A percentile compares a stretch with the other conserved stretches of the same genome.
Conservation (phyloP, 2,797 vertebrate species). For the Helarctos malayanus region DNA sequence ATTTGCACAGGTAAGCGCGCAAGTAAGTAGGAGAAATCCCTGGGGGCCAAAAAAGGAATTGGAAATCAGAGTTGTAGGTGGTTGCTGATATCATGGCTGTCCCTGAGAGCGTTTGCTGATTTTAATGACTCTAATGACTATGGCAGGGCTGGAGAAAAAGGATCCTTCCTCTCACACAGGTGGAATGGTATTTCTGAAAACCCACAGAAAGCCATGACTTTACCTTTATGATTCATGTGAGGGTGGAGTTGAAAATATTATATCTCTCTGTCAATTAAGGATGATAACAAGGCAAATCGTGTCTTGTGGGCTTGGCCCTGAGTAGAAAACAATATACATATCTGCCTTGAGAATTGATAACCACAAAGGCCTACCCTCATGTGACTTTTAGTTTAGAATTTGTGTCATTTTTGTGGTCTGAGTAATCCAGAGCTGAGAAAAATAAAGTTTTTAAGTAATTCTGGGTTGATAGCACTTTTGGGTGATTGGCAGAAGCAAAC, state of each 20-base stretch:
- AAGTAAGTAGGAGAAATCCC: not conserved
- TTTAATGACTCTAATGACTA: not conserved
- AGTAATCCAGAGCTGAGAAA: not conserved
- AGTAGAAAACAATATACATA: not conserved
- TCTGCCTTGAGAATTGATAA: slow-evolving; percentile 28
- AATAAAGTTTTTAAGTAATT: not conserved
- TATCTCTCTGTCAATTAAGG: not conserved
- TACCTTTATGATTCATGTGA: slow-evolving; percentile 8
- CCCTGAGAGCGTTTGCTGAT: not conserved
- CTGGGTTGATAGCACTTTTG: not conserved
- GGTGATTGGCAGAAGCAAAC: not conserved
- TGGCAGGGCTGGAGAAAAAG: not conserved
- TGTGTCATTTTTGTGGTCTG: not conserved
- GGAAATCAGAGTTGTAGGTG: not conserved
- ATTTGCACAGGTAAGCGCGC: not conserved
- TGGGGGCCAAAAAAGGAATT: not conserved
- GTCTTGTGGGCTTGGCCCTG: not conserved
- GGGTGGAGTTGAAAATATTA: not conserved
- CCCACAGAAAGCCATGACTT: not conserved
- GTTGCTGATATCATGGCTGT: not conserved
- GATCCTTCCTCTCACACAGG: not conserved
- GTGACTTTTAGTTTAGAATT: not conserved
- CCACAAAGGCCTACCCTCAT: not conserved
- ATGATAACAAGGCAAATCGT: not conserved
- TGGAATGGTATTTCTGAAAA: not conserved